A percentile compares a stretch with the other conserved stretches of the same genome.
Conservation (phyloP, 2,113 vertebrate genomes). For the Tenebrosternarchus preto region DNA sequence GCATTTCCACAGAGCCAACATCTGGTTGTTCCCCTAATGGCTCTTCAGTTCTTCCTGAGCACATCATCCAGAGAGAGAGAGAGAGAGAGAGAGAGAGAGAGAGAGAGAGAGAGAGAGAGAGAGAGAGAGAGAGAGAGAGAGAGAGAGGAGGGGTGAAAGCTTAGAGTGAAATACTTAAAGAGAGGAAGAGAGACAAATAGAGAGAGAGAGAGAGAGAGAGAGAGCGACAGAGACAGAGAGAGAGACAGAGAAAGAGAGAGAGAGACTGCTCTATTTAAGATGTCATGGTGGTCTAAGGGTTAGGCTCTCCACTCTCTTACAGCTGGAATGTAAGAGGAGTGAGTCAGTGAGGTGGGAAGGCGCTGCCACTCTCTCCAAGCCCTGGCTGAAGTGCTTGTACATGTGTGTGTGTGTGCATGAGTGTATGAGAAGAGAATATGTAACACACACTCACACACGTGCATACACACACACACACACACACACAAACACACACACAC, state of each 20-base stretch:
- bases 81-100: constrained; percentile 14
- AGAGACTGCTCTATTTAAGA: background rate
- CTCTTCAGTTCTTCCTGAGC: constrained; percentile 24
- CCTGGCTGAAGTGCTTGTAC: background rate
- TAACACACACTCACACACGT: background rate
- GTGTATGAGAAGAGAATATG: background rate
- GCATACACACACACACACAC: background rate
- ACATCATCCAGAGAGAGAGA: constrained; percentile 6
- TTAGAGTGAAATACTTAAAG: background rate
- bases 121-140: background rate
- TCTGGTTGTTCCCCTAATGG: constrained; percentile 39
- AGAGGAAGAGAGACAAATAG: background rate
- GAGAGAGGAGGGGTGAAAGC: background rate
- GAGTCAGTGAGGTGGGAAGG: too few relatives aligned
- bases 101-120: background rate
- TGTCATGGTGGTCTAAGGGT: too few relatives aligned
- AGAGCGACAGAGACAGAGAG: background rate
- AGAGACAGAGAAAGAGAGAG: background rate
- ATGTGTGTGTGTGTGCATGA: background rate
- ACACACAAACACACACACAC: background rate
- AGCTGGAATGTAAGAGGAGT: too few relatives aligned
- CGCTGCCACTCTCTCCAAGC: background rate
- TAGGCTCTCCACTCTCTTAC: too few relatives aligned
- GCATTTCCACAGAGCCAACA: constrained; percentile 35
- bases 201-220: background rate